Conservation (phyloP, 2,113 vertebrate species). For the Phylloscopus whistleri region DNA sequence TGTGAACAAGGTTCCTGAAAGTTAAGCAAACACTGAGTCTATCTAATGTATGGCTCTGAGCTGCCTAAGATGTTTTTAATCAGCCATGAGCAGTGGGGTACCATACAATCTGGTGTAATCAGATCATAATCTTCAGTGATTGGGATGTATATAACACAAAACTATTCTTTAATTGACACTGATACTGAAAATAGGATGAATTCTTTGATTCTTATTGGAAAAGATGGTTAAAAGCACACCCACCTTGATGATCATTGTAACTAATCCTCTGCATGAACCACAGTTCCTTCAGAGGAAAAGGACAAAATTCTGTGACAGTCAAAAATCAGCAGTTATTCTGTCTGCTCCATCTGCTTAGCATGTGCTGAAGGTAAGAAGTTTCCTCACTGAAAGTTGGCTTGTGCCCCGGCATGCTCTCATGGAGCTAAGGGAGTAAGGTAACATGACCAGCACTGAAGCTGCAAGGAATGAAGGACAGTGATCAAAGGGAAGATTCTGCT, state of each 20-base stretch:
- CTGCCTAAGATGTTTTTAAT: not conserved
- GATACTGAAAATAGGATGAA: not conserved
- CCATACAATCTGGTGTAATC: not conserved
- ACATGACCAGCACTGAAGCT: not conserved
- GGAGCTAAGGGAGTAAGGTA: not conserved
- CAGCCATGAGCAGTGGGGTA: not conserved
- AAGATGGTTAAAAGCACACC: not conserved
- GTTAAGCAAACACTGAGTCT: not conserved
- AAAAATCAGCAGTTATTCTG: not conserved
- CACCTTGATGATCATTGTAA: not conserved
- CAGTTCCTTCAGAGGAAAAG: not conserved
- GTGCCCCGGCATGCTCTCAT: rapidly evolving
- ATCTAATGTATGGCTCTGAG: not conserved
- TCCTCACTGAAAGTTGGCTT: not conserved
- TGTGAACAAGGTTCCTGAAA: not conserved
- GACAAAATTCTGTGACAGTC: not conserved
- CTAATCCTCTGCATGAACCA: not conserved
- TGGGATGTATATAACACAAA: not conserved
- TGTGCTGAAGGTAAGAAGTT: not conserved
- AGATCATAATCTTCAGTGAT: not conserved
- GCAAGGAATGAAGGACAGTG: not conserved
- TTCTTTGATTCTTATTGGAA: not conserved
- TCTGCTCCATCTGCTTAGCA: not conserved
- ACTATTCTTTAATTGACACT: not conserved
- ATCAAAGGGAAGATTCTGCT: not conserved